phyloP scores from a whole-genome alignment of 2,888 invertebrate genomes.

The Netelia fuscicornis region DNA sequence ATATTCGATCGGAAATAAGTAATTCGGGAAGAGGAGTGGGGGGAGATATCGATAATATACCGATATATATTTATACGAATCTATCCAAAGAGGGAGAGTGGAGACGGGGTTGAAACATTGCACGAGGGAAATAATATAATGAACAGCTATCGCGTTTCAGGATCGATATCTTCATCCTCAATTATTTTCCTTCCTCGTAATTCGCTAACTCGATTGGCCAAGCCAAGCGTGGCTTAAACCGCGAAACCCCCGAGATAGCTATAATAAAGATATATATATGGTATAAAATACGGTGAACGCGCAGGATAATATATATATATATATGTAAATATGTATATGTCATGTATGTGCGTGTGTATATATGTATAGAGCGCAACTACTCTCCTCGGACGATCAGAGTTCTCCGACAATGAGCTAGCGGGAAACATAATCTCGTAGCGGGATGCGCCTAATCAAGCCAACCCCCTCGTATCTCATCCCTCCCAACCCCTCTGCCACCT shows the following conservation, averaged over 20 bases:
- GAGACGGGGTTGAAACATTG: background rate
- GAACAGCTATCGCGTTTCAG: constrained; percentile 36
- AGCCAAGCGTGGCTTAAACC: constrained; percentile 67
- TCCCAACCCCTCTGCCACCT: background rate
- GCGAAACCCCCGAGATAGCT: constrained; percentile 53
- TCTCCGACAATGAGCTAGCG: constrained; percentile 63
- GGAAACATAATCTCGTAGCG: constrained; percentile 66
- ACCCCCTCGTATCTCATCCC: constrained; percentile 7
- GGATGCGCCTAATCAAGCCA: constrained; percentile 60
- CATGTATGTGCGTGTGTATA: background rate
- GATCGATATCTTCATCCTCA: constrained; percentile 66
- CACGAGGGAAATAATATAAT: constrained; percentile 27
- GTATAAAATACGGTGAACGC: constrained; percentile 22
- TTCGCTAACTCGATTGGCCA: constrained; percentile 67
- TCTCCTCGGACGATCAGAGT: constrained; percentile 56
- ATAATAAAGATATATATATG: background rate
- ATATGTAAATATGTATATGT: background rate
- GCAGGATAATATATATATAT: background rate
- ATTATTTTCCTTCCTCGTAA: constrained; percentile 66
- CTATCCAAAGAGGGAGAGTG: background rate
- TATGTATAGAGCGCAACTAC: background rate
- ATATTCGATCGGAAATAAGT: constrained; percentile 19
- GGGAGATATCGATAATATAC: background rate
- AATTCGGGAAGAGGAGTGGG: background rate
- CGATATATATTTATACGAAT: background rate